Percentiles rank a stretch among this genome's conserved stretches.
phyloP scores from a whole-genome alignment of 2,888 invertebrate species.

The Asteroscopus sphinx region DNA sequence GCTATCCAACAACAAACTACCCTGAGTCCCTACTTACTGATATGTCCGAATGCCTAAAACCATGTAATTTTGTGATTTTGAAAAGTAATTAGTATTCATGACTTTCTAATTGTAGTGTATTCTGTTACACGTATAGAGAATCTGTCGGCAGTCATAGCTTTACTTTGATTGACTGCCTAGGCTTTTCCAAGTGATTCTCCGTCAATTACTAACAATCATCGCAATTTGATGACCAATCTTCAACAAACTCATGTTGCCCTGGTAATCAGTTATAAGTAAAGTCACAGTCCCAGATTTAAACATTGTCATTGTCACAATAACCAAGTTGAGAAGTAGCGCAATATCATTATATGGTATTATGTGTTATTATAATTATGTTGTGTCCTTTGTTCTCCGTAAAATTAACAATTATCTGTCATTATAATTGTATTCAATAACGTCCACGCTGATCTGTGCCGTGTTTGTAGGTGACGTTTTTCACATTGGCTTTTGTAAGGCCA shows the following conservation, averaged over 20 bases:
- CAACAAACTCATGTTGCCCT: background rate
- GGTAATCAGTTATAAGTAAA: background rate
- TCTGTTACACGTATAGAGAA: too few species aligned
- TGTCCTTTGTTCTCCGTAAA: slow-evolving; percentile 61
- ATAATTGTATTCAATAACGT: slow-evolving; percentile 62
- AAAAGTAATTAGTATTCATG: too few species aligned
- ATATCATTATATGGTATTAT: slow-evolving; percentile 47
- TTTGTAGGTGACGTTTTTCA: slow-evolving; percentile 18
- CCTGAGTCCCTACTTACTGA: too few species aligned
- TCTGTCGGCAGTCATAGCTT: too few species aligned
- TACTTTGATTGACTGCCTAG: background rate
- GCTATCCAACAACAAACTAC: too few species aligned
- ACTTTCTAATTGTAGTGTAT: too few species aligned
- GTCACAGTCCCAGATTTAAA: slow-evolving; percentile 15
- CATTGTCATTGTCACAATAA: slow-evolving; percentile 18
- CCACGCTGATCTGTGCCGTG: slow-evolving; percentile 45
- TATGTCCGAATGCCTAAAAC: too few species aligned
- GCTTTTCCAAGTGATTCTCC: too few species aligned
- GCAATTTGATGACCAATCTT: background rate
- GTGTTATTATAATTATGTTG: slow-evolving; percentile 14
- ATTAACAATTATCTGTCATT: slow-evolving; percentile 58
- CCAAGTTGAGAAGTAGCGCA: slow-evolving; percentile 15
- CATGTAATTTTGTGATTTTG: too few species aligned
- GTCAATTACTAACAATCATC: too few species aligned
- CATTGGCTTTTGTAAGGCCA: slow-evolving; percentile 26